phyloP scores from a whole-genome alignment of 2,888 invertebrate genomes.

The Congeria kusceri region DNA sequence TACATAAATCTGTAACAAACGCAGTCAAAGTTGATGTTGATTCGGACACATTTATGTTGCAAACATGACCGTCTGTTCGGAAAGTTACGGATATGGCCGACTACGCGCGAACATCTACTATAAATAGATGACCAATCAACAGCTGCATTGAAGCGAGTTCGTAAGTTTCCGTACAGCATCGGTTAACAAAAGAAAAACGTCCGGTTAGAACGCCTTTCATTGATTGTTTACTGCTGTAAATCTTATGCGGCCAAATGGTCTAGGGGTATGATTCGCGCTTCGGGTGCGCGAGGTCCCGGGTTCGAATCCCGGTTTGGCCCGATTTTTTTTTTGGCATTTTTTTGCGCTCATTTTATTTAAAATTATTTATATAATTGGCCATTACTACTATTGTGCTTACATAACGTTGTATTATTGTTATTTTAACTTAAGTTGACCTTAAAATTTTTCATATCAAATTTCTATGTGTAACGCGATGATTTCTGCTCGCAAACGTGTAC shows the following conservation, averaged over 20 bases:
- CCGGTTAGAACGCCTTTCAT: neutral
- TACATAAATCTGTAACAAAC: too few relatives aligned
- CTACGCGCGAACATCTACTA: neutral
- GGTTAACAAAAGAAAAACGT: neutral
- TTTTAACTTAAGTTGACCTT: too few relatives aligned
- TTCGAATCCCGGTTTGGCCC: constrained; percentile 85
- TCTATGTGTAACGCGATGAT: too few relatives aligned
- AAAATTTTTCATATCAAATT: too few relatives aligned
- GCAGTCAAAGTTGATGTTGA: too few relatives aligned
- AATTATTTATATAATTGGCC: too few relatives aligned
- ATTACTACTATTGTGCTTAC: too few relatives aligned
- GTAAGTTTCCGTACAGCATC: neutral
- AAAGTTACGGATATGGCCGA: neutral
- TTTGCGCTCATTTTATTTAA: constrained; percentile 9
- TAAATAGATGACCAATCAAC: neutral
- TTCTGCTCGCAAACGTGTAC: too few relatives aligned
- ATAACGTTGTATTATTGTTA: too few relatives aligned
- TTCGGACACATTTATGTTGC: too few relatives aligned
- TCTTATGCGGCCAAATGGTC: constrained; percentile 83
- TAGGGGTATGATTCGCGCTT: constrained; percentile 85
- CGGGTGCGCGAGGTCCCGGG: constrained; percentile 85
- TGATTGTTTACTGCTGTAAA: neutral
- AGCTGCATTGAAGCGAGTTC: neutral
- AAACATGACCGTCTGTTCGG: neutral
- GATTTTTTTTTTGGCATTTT: constrained; percentile 44